A percentile compares a stretch with the other conserved stretches of the same genome.
Conservation (phyloP, 2,113 vertebrate genomes). For the Cyprichromis sp. region DNA sequence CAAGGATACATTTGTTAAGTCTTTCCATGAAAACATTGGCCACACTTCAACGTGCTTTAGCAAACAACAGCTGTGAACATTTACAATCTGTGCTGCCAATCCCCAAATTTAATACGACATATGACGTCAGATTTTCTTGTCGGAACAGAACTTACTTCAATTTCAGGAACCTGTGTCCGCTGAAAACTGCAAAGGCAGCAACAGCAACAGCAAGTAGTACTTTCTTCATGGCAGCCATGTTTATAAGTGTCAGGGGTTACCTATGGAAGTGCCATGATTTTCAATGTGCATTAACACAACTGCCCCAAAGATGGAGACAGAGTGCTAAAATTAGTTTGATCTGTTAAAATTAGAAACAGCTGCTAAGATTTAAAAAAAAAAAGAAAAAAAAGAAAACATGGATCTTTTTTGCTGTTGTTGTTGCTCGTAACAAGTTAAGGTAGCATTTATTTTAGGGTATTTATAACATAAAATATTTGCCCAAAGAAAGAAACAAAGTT, state of each 20-base stretch:
- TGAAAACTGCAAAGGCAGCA: constrained; percentile 1
- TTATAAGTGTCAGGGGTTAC: background rate
- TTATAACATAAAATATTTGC: background rate
- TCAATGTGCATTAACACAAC: background rate
- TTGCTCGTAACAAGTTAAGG: background rate
- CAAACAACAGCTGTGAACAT: background rate
- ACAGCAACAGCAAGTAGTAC: background rate
- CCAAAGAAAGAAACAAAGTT: background rate
- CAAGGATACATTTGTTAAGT: background rate
- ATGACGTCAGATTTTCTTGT: background rate
- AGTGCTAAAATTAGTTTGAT: background rate
- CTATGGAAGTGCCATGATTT: background rate
- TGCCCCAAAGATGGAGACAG: background rate
- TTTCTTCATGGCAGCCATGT: constrained; percentile 24
- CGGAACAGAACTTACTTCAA: constrained; percentile 12
- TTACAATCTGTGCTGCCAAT: background rate
- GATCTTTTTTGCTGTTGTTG: background rate
- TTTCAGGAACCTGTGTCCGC: background rate
- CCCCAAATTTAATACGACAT: background rate
- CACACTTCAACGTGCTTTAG: background rate
- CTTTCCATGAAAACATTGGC: background rate
- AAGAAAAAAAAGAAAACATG: background rate
- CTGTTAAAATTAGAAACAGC: background rate
- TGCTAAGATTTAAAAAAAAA: background rate
- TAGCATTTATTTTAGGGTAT: background rate